Conservation (phyloP, 2,888 invertebrate species). For the Agrilus biguttatus region DNA sequence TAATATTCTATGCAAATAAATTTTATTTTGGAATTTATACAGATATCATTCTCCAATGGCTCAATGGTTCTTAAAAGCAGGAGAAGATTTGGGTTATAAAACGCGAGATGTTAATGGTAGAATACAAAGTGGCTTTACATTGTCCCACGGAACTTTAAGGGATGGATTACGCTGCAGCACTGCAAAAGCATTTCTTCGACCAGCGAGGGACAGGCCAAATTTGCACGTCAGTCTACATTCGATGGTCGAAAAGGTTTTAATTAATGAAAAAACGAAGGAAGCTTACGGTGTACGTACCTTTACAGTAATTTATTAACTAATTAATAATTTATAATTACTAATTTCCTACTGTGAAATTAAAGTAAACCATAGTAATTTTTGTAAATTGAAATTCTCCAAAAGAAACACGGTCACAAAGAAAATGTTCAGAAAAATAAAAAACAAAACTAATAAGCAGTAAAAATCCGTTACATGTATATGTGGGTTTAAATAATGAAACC, state of each 20-base stretch:
- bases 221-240: conserved; percentile 58
- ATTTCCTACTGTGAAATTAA: no score
- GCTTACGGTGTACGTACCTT: conserved; percentile 40
- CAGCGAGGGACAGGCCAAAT: conserved; percentile 50
- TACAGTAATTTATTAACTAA: conserved; percentile 19
- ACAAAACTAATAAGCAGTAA: no score
- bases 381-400: no score
- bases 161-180: conserved; percentile 72
- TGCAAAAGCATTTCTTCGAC: conserved; percentile 66
- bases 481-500: no score
- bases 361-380: no score
- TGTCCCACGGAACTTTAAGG: conserved; percentile 61
- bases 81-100: conserved; percentile 52
- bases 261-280: conserved; percentile 41
- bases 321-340: no score
- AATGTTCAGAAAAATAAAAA: no score
- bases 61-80: conserved; percentile 54
- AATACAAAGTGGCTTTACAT: conserved; percentile 64
- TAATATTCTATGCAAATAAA: no score
- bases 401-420: no score
- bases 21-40: neutral
- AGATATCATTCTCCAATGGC: conserved; percentile 55
- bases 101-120: conserved; percentile 62
- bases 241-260: conserved; percentile 50
- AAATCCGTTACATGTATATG: no score